Conservation (phyloP, 2,888 invertebrate genomes). For the Branchellion lobata region DNA sequence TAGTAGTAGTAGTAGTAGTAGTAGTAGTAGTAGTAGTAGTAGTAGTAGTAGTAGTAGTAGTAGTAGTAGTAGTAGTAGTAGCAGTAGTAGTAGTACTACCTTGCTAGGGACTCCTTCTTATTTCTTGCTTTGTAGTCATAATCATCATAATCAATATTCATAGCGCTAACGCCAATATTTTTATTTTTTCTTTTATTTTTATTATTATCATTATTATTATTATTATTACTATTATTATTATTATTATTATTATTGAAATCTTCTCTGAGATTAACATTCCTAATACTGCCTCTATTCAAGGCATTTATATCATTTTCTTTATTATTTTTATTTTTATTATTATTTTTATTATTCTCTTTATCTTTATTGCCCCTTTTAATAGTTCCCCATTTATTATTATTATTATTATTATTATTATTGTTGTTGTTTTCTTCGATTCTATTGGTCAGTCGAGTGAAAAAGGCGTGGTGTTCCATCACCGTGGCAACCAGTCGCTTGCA, state of each 20-base stretch:
- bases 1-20: conserved; percentile 9
- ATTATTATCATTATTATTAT: not conserved
- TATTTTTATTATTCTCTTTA: not conserved
- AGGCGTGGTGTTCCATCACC: conserved; percentile 69
- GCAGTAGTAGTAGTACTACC: conserved; percentile 44
- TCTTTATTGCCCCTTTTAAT: conserved; percentile 54
- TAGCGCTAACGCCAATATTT: not conserved
- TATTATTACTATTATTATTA: not conserved
- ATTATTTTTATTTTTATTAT: not conserved
- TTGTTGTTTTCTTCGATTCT: not conserved
- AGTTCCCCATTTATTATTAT: conserved; percentile 40
- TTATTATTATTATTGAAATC: no score
- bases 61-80: conserved; percentile 29
- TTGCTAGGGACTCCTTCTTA: conserved; percentile 52
- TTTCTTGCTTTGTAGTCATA: not conserved
- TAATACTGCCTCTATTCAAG: no score
- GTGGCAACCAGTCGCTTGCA: conserved; percentile 64
- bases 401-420: not conserved
- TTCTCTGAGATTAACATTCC: no score
- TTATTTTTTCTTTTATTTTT: not conserved
- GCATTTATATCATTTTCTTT: not conserved
- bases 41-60: conserved; percentile 26
- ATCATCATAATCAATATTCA: conserved; percentile 21
- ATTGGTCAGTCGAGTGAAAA: conserved; percentile 54
- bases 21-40: conserved; percentile 25